Conservation (phyloP, 1,140 invertebrate species). For the Euura lappo region DNA sequence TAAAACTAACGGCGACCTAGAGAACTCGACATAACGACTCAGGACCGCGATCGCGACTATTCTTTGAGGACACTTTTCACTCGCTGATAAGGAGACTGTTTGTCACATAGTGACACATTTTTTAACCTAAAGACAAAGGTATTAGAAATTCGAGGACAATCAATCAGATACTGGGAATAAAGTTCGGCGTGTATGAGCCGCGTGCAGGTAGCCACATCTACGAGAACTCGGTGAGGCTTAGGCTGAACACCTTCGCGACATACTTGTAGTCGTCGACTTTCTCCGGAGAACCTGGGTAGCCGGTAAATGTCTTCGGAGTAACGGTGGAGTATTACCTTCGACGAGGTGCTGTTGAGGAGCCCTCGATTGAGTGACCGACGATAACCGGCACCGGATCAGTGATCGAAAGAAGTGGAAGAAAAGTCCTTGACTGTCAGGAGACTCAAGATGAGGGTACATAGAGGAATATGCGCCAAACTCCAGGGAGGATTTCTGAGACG, state of each 20-base stretch:
- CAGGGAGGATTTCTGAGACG: constrained; percentile 56
- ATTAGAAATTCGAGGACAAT: too few relatives aligned
- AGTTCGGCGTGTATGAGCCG: not conserved
- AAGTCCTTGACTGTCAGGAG: not conserved
- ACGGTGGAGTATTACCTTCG: constrained; percentile 3
- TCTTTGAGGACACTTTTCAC: too few relatives aligned
- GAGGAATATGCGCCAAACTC: constrained; percentile 55
- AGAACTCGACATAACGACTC: too few relatives aligned
- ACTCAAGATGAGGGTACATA: constrained; percentile 52
- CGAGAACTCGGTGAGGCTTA: not conserved
- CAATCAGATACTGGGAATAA: not conserved
- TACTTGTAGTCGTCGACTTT: constrained; percentile 2
- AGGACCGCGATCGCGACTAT: too few relatives aligned
- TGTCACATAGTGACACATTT: too few relatives aligned
- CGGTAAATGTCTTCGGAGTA: constrained; percentile 5
- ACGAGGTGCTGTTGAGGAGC: not conserved
- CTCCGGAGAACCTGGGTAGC: not conserved
- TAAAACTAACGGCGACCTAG: too few relatives aligned
- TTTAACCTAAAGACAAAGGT: too few relatives aligned
- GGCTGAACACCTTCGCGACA: constrained; percentile 6
- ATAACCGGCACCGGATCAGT: not conserved
- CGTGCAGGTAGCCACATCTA: not conserved
- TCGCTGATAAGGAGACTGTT: too few relatives aligned
- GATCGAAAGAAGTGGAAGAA: not conserved
- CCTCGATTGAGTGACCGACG: constrained; percentile 3